These are phyloP conservation scores for Oryzias woworae DNA, from an alignment of 2,113 vertebrate species.

Conservation along the genomic window DNA sequence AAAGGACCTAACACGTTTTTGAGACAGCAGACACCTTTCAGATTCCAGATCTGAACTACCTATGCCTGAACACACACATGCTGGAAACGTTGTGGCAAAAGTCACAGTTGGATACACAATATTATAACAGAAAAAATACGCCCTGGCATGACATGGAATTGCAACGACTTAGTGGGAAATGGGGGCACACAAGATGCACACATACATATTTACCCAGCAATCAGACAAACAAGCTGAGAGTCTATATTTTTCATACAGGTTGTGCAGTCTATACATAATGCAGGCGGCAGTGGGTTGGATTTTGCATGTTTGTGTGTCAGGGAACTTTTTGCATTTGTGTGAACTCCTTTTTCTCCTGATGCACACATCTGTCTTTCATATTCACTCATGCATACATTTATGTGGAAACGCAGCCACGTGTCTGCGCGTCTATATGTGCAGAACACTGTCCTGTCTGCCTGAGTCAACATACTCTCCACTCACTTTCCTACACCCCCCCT, in stretches of 20 bases:
- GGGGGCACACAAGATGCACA: constrained; percentile 33
- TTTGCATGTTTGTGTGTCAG: constrained; percentile 17
- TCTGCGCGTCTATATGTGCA: constrained; percentile 44
- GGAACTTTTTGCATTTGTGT: neutral
- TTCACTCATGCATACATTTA: constrained; percentile 41
- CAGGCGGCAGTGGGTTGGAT: constrained; percentile 24
- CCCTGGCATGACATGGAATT: constrained; percentile 59
- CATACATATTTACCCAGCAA: neutral
- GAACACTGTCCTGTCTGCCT: constrained; percentile 60
- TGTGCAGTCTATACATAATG: constrained; percentile 72
- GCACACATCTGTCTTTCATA: constrained; percentile 11
- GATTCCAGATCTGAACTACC: constrained; percentile 33
- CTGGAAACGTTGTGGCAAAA: constrained; percentile 31
- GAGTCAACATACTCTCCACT: constrained; percentile 74
- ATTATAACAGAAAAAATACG: constrained; percentile 52
- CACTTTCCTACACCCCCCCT: constrained; percentile 54
- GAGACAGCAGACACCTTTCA: constrained; percentile 48
- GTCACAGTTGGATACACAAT: constrained; percentile 33
- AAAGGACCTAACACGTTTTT: constrained; percentile 53
- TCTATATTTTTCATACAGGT: constrained; percentile 60
- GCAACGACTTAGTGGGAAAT: constrained; percentile 46
- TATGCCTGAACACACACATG: neutral
- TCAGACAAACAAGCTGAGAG: constrained; percentile 52
- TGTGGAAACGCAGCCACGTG: constrained; percentile 28
- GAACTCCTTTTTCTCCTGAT: neutral